Percentiles rank a stretch among this genome's conserved stretches.
These are phyloP conservation scores for Haemorhous mexicanus DNA, from an alignment of 2,113 vertebrate genomes.

Conservation along the genomic window DNA sequence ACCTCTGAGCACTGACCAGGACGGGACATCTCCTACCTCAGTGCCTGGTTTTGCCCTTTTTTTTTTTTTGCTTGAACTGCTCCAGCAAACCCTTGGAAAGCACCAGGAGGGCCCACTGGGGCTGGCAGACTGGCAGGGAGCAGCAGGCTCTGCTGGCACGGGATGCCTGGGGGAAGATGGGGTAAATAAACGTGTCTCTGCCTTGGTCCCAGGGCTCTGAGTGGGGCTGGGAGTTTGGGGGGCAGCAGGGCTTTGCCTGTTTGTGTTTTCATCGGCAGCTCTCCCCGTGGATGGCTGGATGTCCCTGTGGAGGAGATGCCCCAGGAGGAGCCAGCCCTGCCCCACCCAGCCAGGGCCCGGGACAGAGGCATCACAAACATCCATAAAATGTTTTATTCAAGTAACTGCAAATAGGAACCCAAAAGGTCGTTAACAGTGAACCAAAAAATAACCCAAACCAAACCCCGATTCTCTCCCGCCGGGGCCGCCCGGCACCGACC, in stretches of 20 bases:
- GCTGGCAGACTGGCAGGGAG: background rate
- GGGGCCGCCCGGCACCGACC: constrained; percentile 4
- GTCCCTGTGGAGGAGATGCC: background rate
- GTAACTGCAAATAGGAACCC: constrained; percentile 80
- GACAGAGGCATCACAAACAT: background rate
- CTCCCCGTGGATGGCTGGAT: background rate
- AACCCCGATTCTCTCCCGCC: background rate
- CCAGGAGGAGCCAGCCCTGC: background rate
- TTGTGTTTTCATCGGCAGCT: background rate
- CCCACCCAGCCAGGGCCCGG: background rate
- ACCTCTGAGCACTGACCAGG: background rate
- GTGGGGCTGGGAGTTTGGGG: background rate
- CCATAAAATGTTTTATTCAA: constrained; percentile 81
- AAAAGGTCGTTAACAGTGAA: constrained; percentile 58
- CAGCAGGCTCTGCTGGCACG: background rate
- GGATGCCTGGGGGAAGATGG: background rate
- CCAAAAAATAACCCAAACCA: background rate
- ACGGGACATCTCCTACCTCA: background rate
- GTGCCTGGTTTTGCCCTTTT: background rate
- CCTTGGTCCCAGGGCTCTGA: background rate
- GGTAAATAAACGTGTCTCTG: background rate
- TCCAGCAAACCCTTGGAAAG: background rate
- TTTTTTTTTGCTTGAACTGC: background rate
- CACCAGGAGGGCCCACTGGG: rapidly evolving
- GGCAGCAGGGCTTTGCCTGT: background rate